A percentile compares a stretch with the other conserved stretches of the same genome.
phyloP scores from a whole-genome alignment of 1,140 invertebrate genomes.

The Danaus melanippus region DNA sequence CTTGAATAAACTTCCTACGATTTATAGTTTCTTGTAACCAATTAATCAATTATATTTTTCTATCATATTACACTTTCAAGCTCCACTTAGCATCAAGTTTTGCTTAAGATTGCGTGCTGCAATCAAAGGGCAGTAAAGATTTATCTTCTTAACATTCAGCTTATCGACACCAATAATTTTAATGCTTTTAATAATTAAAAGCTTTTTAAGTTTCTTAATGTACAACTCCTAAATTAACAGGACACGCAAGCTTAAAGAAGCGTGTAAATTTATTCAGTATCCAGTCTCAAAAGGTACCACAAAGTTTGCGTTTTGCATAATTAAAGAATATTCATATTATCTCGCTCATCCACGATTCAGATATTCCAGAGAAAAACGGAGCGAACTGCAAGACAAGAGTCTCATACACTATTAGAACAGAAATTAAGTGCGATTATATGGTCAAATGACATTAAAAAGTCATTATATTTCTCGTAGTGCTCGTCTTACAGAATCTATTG shows the following conservation, averaged over 20 bases:
- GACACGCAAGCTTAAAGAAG: constrained; percentile 63
- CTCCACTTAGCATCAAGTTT: too few relatives aligned
- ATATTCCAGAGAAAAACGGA: constrained; percentile 59
- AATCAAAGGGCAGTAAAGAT: too few relatives aligned
- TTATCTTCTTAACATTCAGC: constrained; percentile 1
- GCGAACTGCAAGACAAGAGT: constrained; percentile 45
- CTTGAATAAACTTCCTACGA: too few relatives aligned
- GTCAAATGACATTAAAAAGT: constrained; percentile 66
- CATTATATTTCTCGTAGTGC: constrained; percentile 48
- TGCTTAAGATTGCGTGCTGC: too few relatives aligned
- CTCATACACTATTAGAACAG: constrained; percentile 57
- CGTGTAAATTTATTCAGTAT: constrained; percentile 69
- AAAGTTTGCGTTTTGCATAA: constrained; percentile 69
- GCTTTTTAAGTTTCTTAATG: constrained; percentile 46
- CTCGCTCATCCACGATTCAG: constrained; percentile 63
- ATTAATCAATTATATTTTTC: too few relatives aligned
- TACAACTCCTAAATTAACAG: constrained; percentile 51
- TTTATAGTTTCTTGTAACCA: too few relatives aligned
- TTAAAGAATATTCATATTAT: constrained; percentile 66
- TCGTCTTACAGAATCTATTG: constrained; percentile 40
- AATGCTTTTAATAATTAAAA: constrained; percentile 41
- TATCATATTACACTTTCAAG: too few relatives aligned
- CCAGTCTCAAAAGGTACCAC: constrained; percentile 57
- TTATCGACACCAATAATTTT: constrained; percentile 31
- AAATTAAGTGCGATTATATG: constrained; percentile 70